Conservation (phyloP, 1,140 invertebrate genomes). For the Philotrypesis tridentata region DNA sequence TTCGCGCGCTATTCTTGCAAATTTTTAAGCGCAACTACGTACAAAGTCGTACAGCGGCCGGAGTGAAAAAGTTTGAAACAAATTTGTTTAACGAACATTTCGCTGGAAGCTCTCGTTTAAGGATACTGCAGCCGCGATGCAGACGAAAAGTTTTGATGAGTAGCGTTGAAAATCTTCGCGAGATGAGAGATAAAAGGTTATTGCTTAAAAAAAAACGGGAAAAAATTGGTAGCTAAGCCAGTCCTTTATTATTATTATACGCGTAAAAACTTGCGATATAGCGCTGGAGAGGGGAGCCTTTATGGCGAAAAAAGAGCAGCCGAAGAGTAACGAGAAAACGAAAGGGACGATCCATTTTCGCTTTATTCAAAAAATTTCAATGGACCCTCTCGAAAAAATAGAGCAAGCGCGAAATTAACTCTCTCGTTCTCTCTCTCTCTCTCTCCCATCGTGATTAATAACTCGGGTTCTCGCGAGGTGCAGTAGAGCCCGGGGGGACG, state of each 20-base stretch:
- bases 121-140: background rate
- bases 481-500: background rate
- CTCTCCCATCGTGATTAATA: too few relatives aligned
- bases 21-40: background rate
- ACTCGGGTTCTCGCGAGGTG: background rate
- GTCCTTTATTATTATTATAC: background rate
- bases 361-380: background rate
- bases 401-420: too few relatives aligned
- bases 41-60: background rate
- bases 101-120: background rate
- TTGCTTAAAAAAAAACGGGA: background rate
- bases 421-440: too few relatives aligned
- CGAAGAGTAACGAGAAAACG: too few relatives aligned
- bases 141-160: conserved; percentile 5
- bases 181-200: background rate
- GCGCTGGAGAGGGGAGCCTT: background rate
- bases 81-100: background rate
- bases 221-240: background rate
- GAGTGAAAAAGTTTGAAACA: background rate
- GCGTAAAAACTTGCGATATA: background rate
- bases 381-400: too few relatives aligned
- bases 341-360: background rate
- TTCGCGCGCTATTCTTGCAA: background rate
- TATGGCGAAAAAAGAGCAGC: background rate
- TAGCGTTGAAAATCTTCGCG: background rate